Evolutionary conservation across 2,113 vertebrate species (phyloP), one percentile per base, ranked within the genome.

Genomic region (Pelvicachromis taeniatus): DNA sequence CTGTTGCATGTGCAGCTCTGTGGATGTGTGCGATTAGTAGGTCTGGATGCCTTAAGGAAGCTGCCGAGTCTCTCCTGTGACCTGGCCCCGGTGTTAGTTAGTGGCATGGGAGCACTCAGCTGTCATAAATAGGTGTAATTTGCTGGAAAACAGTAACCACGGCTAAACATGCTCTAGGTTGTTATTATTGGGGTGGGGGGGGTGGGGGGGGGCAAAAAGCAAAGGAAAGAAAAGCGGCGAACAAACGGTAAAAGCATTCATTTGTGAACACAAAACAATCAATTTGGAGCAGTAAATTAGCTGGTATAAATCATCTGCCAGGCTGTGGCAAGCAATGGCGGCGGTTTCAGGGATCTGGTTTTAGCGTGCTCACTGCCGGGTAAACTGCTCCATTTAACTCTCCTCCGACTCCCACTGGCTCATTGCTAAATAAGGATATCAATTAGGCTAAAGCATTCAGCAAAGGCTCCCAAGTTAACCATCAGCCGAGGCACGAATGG

Each of bases 381-480:
- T 96, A 96, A 97, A 96, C 95, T 95, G 95, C 95, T 95, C 95
- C 95, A 96, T 96, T 96, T 96, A 96, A 95, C 95, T 94, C 94
- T 88, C 87, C 93, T 94, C 85, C 89, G 92, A 95, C 95, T 96
- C 94, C 95, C 95, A 94, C 93, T 95, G 95, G 95, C 94, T 96
- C 94, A 94, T 94, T 95, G 94, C 94, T 95, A 96, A 96, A 96
- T 96, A 96, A 95, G 96, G 96, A 96, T 96, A 96, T 96, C 95
- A 96, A 96, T 96, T 96, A 96, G 95, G 96, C 94, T 96, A 94
- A 96, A 96, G 94, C 95, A 94, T 95, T 95, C 92, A 86, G 92
- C 93, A 96, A 96, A 95, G 92, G 95, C 95, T 96, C 96, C 96
- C 96, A 96, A 95, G 96, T 96, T 96, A 96, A 96, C 95, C 94